Conservation (phyloP, 2,797 vertebrate species). For the Onychomys torridus region DNA sequence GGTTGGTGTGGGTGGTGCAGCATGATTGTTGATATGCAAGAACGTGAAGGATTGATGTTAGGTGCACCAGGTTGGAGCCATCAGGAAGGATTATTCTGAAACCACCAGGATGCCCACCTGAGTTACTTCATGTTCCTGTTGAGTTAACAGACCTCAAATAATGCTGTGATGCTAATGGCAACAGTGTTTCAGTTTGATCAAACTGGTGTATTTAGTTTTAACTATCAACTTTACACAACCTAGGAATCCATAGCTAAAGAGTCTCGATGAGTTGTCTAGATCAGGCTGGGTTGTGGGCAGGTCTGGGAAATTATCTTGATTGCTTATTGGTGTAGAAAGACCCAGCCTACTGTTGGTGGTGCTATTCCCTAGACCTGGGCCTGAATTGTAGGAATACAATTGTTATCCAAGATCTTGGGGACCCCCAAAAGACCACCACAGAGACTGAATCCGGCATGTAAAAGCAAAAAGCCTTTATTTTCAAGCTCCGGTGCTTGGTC, state of each 20-base stretch:
- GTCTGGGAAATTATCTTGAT: not conserved
- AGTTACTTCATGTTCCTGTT: not conserved
- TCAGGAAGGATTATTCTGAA: conserved; percentile 40
- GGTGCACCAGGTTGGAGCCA: not conserved
- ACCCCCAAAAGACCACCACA: no score
- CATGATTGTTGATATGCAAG: not conserved
- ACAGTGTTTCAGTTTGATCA: conserved; percentile 35
- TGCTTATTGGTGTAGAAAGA: not conserved
- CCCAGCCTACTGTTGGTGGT: not conserved
- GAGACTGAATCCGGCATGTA: no score
- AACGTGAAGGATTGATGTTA: not conserved
- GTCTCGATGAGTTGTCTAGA: not conserved
- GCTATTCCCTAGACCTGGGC: not conserved
- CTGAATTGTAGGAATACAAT: not conserved
- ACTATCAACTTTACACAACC: not conserved
- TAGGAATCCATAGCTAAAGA: not conserved
- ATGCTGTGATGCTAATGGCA: conserved; percentile 19
- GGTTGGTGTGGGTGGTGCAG: not conserved
- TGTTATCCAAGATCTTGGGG: no score
- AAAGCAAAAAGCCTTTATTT: no score
- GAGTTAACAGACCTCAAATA: conserved; percentile 4
- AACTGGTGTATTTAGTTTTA: not conserved
- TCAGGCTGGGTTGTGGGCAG: not conserved
- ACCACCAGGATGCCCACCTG: not conserved
- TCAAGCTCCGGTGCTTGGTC: no score